Base-by-base conservation (phyloP, 92 coral and sea anemone species). In the Zoanthus gigantus region DNA sequence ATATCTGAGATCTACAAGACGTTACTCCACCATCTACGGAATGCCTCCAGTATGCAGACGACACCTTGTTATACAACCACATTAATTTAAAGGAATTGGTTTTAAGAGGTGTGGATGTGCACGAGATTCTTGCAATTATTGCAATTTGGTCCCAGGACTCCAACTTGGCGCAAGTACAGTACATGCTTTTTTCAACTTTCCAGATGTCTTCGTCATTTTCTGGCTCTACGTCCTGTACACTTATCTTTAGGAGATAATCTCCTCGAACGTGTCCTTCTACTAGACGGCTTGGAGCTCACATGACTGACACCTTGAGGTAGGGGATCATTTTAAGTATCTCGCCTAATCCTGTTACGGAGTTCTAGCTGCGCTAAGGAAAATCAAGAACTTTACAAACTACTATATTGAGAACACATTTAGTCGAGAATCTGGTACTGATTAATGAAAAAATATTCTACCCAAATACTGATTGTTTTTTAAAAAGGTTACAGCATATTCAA, bases 131-230 rank as follows among this genome's bases (percentile, higher is more conserved):
- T 23, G 9, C 23, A 31, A 69, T 75, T 56, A 17, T 83, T 31
- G 29, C 45, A 9, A 45, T 4, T 46, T 83, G 76, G 89, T 83
- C 88, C 42, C 76, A 74, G 47, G 77, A 73, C 17, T 73, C 84
- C 67, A 89, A 83, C 77, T 46, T 89, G 71, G 89, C 84, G 37
- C 31, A 85, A 42, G 58, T 61, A 57, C 29, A 78, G 16, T 57
- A 54, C 7, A 72, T 87, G 90, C 84, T 90, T 44, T 32, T 58
- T 16, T 61, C 93, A 45, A 90, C 93, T 12, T 9, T 14, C 1
- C 93, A 90, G 52, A 90, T 90, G 88, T 58, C 90, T 15, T 34
- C 76, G 15, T 78, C 93, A 90, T 78, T 86, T 83, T 69, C 71
- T 90, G 16, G 30, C 80, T 16, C 32, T 80, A 29, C 77, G 72